phyloP scores from a whole-genome alignment of 2,113 vertebrate species.

The Microtus pennsylvanicus region DNA sequence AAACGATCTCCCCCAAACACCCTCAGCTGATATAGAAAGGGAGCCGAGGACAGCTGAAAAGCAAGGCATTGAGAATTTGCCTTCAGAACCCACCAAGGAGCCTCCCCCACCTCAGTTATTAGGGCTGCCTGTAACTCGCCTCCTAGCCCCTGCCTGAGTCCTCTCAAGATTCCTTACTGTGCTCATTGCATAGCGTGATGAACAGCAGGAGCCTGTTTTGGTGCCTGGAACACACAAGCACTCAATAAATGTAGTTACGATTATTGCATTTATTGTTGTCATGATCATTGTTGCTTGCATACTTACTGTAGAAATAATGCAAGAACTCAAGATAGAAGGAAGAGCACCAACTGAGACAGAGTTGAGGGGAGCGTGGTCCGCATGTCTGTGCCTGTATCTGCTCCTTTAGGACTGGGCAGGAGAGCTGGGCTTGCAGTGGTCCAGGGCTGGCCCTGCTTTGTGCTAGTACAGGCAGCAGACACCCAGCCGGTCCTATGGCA shows the following conservation, averaged over 20 bases:
- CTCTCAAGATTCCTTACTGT: constrained; percentile 11
- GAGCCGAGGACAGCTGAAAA: not conserved
- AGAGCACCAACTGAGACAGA: not conserved
- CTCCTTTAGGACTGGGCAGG: not conserved
- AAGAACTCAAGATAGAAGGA: constrained; percentile 22
- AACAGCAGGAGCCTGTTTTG: not conserved
- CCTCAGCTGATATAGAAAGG: not conserved
- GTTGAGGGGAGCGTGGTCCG: not conserved
- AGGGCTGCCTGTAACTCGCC: constrained; percentile 27
- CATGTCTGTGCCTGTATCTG: not conserved
- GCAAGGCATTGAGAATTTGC: not conserved
- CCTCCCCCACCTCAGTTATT: constrained; percentile 45
- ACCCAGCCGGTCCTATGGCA: not conserved
- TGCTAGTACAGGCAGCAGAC: not conserved
- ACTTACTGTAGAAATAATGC: not conserved
- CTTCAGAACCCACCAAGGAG: constrained; percentile 49
- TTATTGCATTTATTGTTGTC: not conserved
- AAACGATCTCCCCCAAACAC: not conserved
- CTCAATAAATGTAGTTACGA: not conserved
- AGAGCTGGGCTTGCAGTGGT: not conserved
- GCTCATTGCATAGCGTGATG: not conserved
- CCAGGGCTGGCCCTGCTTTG: not conserved
- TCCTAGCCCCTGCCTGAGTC: constrained; percentile 29
- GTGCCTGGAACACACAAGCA: not conserved
- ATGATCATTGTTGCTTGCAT: not conserved